Percentiles rank a stretch among this genome's conserved stretches.
These are phyloP conservation scores for Pemphigus obesinymphae DNA, from an alignment of 1,140 invertebrate genomes.

Conservation along the genomic window DNA sequence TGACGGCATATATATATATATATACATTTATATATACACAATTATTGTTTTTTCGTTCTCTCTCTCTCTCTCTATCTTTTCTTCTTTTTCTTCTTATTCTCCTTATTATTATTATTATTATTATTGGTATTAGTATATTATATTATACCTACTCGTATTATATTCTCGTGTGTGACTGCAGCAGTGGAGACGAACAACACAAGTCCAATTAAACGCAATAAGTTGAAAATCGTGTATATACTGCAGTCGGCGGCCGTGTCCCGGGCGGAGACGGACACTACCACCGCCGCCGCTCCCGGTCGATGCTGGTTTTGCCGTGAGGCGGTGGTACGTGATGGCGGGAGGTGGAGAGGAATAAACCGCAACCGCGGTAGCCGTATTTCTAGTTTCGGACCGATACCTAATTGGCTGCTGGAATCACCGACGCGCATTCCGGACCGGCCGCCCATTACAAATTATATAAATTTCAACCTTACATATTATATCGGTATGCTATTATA, in stretches of 20 bases:
- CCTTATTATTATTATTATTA: constrained; percentile 6
- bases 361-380: constrained; percentile 16
- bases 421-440: constrained; percentile 30
- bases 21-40: background rate
- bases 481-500: too few relatives aligned
- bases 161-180: background rate
- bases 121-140: background rate
- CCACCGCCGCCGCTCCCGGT: background rate
- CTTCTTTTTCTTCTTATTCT: too few relatives aligned
- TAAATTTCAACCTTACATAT: background rate
- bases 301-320: background rate
- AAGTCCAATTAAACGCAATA: constrained; percentile 35
- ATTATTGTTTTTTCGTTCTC: background rate
- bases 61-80: too few relatives aligned
- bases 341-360: background rate
- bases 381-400: constrained; percentile 33
- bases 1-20: background rate
- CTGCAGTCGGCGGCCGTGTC: background rate
- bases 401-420: constrained; percentile 22
- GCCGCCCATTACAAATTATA: constrained; percentile 40
- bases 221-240: constrained; percentile 21
- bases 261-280: background rate
- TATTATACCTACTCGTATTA: background rate
- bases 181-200: background rate
- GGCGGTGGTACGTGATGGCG: background rate